Evolutionary conservation across 2,888 invertebrate species (phyloP), one percentile per base, ranked within the genome.

Genomic region (Philereme vetulata): DNA sequence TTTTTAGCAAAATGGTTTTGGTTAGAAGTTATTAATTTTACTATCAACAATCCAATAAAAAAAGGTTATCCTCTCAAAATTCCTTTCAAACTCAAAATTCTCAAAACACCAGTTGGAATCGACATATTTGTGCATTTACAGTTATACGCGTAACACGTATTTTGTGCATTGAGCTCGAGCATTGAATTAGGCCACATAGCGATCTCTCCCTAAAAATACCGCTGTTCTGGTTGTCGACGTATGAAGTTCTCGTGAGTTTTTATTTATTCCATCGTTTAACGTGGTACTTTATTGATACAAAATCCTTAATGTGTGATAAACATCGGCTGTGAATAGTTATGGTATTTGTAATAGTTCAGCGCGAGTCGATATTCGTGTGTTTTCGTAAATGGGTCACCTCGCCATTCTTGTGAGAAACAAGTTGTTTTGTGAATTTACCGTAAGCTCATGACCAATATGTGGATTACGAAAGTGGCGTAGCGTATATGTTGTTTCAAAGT

Each of bases 131-230:
- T 89, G 85, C 82, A 86, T 92, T 91, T 92, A 92, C 92, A 92
- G 92, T 92, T 92, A 92, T 82, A 85, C 90, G 87, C 85, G 90
- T 90, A 91, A 91, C 91, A 92, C 91, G 90, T 91, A 92, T 92
- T 90, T 92, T 91, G 92, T 92, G 91, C 90, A 92, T 90, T 90
- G 87, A 91, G 91, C 88, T 90, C 82, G 81, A 88, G 88, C 88
- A 88, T 89, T 89, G 92, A 93, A 93, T 93, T 93, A 92, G 92
- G 92, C 92, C 92, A 93, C 92, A 93, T 93, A 93, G 92, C 92
- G 92, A 93, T 92, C 92, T 93, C 92, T 93, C 92, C 92, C 92
- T 93, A 90, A 92, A 64, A 92, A 92, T 92, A 92, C 92, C 92
- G 92, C 92, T 92, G 92, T 87, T 91, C 90, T 89, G 90, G 89